Evolutionary conservation across 2,113 vertebrate genomes (phyloP), one percentile per base, ranked within the genome.

Genomic region (Cochlearius cochlearius): DNA sequence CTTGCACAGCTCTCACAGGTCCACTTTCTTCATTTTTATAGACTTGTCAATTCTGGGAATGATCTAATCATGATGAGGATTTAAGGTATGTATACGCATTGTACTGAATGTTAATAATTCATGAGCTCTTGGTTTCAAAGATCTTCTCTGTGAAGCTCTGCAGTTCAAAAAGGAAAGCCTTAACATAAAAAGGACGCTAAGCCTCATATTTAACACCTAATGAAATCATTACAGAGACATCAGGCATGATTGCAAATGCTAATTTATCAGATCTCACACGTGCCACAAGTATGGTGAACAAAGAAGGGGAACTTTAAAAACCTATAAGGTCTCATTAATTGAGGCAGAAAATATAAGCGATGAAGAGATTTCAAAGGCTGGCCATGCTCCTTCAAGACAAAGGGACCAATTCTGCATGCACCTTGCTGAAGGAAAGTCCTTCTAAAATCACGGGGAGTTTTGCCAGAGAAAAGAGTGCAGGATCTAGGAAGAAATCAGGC

Each of bases 1-100:
- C 63, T 86, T 82, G 60, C 90, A 63, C 85, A 71, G 50, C 83
- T 93, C 92, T 95, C 95, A 74, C 88, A 74, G 86, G 77, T 76
- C 94, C 58, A 77, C 45, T 97, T 94, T 95, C 89, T 90, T 96
- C 75, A 90, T 96, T 96, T 97, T 96, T 92, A 95, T 97, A 91
- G 84, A 82, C 80, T 50, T 95, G 84, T 97, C 93, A 91, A 94
- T 92, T 96, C 88, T 94, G 62, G 64, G 66, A 94, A 94, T 94
- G 86, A 90, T 93, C 85, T 86, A 92, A 84, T 90, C 74, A 47
- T 39, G 75, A 78, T 20, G 79, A 96, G 87, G 92, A 97, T 89
- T 97, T 95, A 96, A 98, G 88, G 96, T 97, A 96, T 66, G 86
- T 87, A 68, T 79, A 56, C 58, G 85, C 63, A 74, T 95, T 78